These are phyloP conservation scores for Ascaphus truei DNA, from an alignment of 2,113 vertebrate genomes.

Conservation along the genomic window DNA sequence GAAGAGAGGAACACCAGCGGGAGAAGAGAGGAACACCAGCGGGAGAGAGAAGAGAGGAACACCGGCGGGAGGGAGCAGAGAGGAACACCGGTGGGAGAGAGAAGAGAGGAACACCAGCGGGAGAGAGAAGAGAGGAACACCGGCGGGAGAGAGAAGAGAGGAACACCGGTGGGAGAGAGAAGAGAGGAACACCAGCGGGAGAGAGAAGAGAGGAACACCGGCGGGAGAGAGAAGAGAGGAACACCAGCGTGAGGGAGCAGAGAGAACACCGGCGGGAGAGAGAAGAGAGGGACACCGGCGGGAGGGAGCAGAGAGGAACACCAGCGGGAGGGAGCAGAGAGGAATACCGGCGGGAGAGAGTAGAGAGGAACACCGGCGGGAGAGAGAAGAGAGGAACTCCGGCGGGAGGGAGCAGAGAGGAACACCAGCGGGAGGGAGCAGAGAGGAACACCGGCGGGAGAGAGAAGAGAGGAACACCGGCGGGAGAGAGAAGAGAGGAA, in stretches of 20 bases:
- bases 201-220: background rate
- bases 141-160: no score
- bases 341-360: background rate
- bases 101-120: background rate
- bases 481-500: background rate
- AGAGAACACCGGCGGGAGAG: background rate
- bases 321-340: background rate
- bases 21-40: background rate
- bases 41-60: background rate
- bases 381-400: no score
- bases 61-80: background rate
- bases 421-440: background rate
- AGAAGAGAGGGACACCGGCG: background rate
- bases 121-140: background rate
- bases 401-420: fast-evolving
- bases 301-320: background rate
- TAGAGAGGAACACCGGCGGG: background rate
- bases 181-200: no score
- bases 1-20: background rate
- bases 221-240: background rate
- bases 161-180: background rate
- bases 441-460: background rate
- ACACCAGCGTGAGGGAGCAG: no score
- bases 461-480: background rate
- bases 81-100: background rate